Conservation (phyloP, 1,140 invertebrate genomes). For the Ceratoteleas bidentatus region DNA sequence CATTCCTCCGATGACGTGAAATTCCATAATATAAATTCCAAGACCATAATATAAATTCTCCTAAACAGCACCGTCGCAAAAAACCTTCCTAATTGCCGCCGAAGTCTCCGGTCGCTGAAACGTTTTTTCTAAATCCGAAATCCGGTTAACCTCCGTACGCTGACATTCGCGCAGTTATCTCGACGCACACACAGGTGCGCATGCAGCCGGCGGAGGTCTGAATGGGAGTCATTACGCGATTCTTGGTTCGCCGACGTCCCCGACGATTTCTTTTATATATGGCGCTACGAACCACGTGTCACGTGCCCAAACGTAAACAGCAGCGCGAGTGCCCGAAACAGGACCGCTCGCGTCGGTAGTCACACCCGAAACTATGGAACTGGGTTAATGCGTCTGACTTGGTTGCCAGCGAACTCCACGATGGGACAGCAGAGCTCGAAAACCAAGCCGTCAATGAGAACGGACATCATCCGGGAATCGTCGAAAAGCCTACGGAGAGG, state of each 20-base stretch:
- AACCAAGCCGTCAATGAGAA: constrained; percentile 70
- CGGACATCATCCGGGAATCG: constrained; percentile 76
- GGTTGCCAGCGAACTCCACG: constrained; percentile 29
- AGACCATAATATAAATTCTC: too few species aligned
- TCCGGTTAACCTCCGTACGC: constrained; percentile 10
- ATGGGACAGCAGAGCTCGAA: constrained; percentile 78
- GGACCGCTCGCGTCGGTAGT: constrained; percentile 40
- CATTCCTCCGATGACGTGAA: too few species aligned
- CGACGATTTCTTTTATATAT: constrained; percentile 50
- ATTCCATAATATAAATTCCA: too few species aligned
- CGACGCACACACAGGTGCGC: constrained; percentile 35
- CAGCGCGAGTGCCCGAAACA: constrained; percentile 27
- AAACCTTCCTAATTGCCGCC: too few species aligned
- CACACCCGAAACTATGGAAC: constrained; percentile 45
- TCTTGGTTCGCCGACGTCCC: constrained; percentile 33
- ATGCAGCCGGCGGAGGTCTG: constrained; percentile 16
- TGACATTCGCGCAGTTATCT: constrained; percentile 14
- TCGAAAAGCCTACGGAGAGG: constrained; percentile 78
- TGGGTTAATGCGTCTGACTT: constrained; percentile 50
- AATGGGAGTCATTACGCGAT: constrained; percentile 47
- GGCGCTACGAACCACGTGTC: constrained; percentile 48
- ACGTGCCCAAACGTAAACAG: constrained; percentile 39
- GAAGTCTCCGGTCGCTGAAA: too few species aligned
- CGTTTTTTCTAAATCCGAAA: neutral
- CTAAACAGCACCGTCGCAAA: too few species aligned